A percentile compares a stretch with the other conserved stretches of the same genome.
Conservation (phyloP, 1,140 invertebrate species). For the Drosophila bocki region DNA sequence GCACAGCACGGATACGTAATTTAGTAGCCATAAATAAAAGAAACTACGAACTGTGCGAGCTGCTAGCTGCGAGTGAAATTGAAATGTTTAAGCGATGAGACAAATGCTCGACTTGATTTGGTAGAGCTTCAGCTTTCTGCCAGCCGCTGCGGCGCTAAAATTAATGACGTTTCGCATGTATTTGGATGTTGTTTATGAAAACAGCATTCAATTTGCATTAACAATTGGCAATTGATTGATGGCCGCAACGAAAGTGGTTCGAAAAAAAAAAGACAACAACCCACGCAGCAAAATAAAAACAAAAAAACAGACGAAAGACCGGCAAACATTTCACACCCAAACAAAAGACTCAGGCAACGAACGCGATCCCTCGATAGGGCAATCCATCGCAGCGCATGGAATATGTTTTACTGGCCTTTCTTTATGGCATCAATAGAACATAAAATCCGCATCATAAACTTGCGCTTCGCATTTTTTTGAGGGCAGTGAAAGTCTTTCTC, state of each 20-base stretch:
- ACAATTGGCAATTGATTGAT: constrained; percentile 76
- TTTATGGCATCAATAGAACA: constrained; percentile 77
- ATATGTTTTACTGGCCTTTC: constrained; percentile 28
- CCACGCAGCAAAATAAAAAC: constrained; percentile 33
- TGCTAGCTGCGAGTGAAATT: constrained; percentile 67
- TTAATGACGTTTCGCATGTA: constrained; percentile 78
- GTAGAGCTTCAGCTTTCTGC: constrained; percentile 35
- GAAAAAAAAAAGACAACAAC: neutral
- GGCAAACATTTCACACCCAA: constrained; percentile 44
- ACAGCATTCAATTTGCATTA: constrained; percentile 81
- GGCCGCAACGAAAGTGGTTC: constrained; percentile 46
- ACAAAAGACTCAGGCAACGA: constrained; percentile 76
- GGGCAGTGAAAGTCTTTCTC: constrained; percentile 64
- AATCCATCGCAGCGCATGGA: constrained; percentile 13
- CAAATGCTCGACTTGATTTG: constrained; percentile 80
- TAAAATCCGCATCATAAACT: constrained; percentile 58
- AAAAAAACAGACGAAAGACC: neutral
- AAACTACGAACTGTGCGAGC: constrained; percentile 54
- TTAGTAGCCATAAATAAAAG: constrained; percentile 82
- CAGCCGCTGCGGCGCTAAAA: constrained; percentile 48
- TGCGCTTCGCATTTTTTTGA: constrained; percentile 27
- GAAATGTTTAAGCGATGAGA: constrained; percentile 83
- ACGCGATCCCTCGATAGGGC: constrained; percentile 34
- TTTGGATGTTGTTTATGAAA: constrained; percentile 83
- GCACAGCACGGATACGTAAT: constrained; percentile 73